Evolutionary conservation across 1,140 invertebrate species (phyloP).

Genomic region (Proales similis): DNA sequence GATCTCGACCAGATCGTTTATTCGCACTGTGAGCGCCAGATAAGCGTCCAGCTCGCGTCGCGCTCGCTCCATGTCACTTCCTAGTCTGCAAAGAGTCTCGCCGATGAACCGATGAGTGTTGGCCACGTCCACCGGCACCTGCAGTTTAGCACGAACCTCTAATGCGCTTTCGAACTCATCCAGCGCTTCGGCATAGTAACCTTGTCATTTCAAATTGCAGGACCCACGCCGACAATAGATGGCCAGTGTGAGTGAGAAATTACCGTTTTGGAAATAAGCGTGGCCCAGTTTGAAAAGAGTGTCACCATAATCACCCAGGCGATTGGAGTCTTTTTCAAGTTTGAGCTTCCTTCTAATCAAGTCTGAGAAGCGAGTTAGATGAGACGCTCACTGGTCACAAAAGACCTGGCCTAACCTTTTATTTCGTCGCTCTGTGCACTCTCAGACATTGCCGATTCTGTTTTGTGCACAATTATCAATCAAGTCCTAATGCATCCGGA

Average conservation of each 20-base stretch:
- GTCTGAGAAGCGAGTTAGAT: too few relatives aligned
- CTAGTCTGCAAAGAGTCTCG: conserved; percentile 26
- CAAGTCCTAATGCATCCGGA: too few relatives aligned
- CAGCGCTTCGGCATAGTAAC: conserved; percentile 27
- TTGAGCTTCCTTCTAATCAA: conserved; percentile 30
- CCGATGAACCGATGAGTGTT: conserved; percentile 30
- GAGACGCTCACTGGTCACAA: too few relatives aligned
- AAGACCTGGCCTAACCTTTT: too few relatives aligned
- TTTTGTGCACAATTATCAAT: too few relatives aligned
- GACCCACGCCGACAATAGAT: background rate
- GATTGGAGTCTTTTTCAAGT: conserved; percentile 18
- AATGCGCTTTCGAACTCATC: conserved; percentile 29
- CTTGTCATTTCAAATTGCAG: background rate
- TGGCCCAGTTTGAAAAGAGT: conserved; percentile 26
- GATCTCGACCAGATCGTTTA: conserved; percentile 27
- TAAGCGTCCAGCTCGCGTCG: conserved; percentile 22
- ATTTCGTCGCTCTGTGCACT: too few relatives aligned
- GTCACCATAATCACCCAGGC: conserved; percentile 3
- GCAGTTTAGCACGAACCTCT: background rate
- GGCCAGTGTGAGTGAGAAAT: background rate
- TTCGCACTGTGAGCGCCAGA: conserved; percentile 15
- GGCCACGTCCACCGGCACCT: background rate
- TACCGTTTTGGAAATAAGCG: conserved; percentile 27
- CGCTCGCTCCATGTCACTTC: conserved; percentile 20
- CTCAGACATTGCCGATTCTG: too few relatives aligned